A percentile compares a stretch with the other conserved stretches of the same genome.
Evolutionary conservation across 2,888 invertebrate species (phyloP).

Genomic region (Spilosoma lubricipeda): DNA sequence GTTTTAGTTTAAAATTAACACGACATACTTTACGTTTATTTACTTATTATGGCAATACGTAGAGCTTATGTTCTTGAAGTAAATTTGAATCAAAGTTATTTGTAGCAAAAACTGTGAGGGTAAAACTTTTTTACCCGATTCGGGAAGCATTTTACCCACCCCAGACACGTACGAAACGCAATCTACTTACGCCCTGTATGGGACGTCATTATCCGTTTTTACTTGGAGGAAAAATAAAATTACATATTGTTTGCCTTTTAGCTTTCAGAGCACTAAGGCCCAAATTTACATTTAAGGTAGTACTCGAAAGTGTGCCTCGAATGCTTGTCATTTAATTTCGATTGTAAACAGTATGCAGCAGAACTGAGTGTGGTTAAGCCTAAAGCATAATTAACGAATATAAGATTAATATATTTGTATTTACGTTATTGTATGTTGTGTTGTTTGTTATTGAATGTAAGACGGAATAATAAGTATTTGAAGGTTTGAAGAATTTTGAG

Average conservation of each 20-base stretch:
- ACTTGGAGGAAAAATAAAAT: conserved; percentile 7
- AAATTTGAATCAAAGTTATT: conserved; percentile 5
- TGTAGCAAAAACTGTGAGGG: neutral
- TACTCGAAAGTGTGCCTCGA: neutral
- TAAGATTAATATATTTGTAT: neutral
- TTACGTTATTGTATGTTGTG: neutral
- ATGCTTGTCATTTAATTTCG: neutral
- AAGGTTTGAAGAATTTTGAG: no score
- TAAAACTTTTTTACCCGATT: conserved; percentile 6
- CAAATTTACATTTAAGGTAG: conserved; percentile 9
- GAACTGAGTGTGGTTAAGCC: neutral
- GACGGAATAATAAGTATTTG: neutral
- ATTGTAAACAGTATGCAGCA: neutral
- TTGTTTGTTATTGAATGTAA: no score
- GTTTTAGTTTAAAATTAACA: neutral
- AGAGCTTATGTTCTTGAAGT: neutral
- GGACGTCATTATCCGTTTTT: conserved; percentile 13
- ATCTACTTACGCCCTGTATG: conserved; percentile 13
- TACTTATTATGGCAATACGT: neutral
- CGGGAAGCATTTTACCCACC: conserved; percentile 6
- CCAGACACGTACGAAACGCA: conserved; percentile 10
- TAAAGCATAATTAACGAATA: no score
- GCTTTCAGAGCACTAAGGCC: neutral
- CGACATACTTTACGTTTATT: neutral
- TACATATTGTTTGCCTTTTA: conserved; percentile 20